Conservation (phyloP, 2,888 invertebrate genomes). For the Chaitophorus viminalis region DNA sequence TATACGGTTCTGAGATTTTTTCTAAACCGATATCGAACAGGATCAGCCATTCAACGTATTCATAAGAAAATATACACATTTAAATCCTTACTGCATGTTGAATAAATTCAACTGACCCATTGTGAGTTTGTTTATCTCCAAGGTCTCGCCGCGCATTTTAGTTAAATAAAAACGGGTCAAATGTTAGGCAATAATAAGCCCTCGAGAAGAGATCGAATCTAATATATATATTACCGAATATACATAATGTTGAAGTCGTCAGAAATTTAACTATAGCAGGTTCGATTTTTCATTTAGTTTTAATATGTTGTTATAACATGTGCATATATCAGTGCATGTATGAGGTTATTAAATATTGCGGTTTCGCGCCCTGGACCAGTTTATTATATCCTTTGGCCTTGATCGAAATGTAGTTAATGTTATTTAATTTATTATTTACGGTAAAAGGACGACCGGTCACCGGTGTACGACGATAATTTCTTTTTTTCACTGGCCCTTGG, state of each 20-base stretch:
- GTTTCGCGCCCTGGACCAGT: slow-evolving; percentile 41
- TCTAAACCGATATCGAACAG: background rate
- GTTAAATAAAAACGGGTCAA: slow-evolving; percentile 47
- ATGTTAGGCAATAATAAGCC: slow-evolving; percentile 45
- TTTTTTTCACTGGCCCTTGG: background rate
- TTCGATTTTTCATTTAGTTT: slow-evolving; percentile 46
- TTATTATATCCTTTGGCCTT: slow-evolving; percentile 43
- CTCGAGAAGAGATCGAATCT: slow-evolving; percentile 55
- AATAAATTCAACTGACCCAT: slow-evolving; percentile 8
- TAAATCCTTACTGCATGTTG: background rate
- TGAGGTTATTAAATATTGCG: slow-evolving; percentile 50
- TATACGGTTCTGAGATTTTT: background rate
- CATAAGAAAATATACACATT: background rate
- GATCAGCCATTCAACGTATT: background rate
- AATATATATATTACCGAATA: background rate
- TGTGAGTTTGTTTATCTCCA: slow-evolving; percentile 12
- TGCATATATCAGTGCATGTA: background rate
- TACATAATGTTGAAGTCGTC: background rate
- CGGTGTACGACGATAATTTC: background rate
- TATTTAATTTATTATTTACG: slow-evolving; percentile 37
- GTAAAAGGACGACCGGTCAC: slow-evolving; percentile 39
- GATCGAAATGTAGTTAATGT: slow-evolving; percentile 10
- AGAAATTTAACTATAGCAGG: slow-evolving; percentile 24
- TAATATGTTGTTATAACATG: slow-evolving; percentile 21
- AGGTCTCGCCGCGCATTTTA: slow-evolving; percentile 10